Base-by-base conservation (phyloP, 1,140 invertebrate genomes). In the Pygmarrhopalites habei region DNA sequence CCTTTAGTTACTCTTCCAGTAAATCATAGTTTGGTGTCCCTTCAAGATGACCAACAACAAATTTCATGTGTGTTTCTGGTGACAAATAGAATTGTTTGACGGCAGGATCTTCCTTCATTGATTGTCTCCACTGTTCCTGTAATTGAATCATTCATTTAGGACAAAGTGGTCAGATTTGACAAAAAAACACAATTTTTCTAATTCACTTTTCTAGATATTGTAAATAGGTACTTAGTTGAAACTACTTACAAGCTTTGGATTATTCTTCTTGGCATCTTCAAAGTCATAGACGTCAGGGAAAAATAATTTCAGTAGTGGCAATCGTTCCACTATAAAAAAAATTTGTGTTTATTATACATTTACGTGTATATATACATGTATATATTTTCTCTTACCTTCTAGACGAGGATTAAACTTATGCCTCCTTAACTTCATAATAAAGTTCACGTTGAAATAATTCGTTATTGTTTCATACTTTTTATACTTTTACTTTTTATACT, bases 241-340 rank as follows among this genome's bases (percentile, higher is more conserved):
- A 7, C 28, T 51, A 29, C 69, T 73, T 73, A 82, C 81, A 74
- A 82, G 47, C 73, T 74, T 72, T 0, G 75, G 74, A 61, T 68
- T 52, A 46, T 71, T 26, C 2, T 41, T 43, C 43, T 71, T 68
- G 15, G 44, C 59, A 23, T 15, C 53, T 49, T 68, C 69, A 35
- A 47, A 71, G 30, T 68, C 69, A 30, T 52, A 59, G 3, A 66
- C 23, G n/a, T 46, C 56, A 14, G 69, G 62, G 21, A 65, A 62
- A 17, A 60, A 28, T 10, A 66, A 46, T 63, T 68, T 68, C 1
- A 71, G 14, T 0, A 64, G 23, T 17, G 72, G 68, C 0, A 82
- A 73, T 66, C 87, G 80, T 74, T 93, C 89, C 69, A 87, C 86
- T n/a, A n/a, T n/a, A n/a, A n/a, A n/a, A n/a, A n/a, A n/a, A n/a